Evolutionary conservation across 2,797 vertebrate species (phyloP).

Genomic region (Tamandua tetradactyla): DNA sequence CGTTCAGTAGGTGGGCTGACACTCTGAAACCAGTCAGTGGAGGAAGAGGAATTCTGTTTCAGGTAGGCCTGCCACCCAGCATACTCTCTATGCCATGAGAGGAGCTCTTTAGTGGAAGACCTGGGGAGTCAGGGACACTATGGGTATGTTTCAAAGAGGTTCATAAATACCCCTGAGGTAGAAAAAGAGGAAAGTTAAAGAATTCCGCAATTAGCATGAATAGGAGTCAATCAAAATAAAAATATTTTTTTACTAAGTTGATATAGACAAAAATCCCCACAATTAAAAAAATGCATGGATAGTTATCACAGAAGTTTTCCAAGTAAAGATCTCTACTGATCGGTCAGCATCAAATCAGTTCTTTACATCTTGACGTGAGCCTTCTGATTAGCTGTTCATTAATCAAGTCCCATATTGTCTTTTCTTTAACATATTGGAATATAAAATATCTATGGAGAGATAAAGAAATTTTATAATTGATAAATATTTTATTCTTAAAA

Average conservation of each 20-base stretch:
- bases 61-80: not conserved
- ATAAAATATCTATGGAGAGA: not conserved
- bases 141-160: not conserved
- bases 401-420: not conserved
- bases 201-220: not conserved
- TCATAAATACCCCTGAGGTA: not conserved
- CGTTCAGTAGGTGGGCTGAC: not conserved
- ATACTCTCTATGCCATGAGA: not conserved
- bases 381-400: not conserved
- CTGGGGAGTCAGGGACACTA: not conserved
- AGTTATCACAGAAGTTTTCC: not conserved
- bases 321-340: not conserved
- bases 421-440: not conserved
- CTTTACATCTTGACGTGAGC: not conserved
- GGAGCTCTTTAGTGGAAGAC: not conserved
- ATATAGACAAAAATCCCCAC: not conserved
- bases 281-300: not conserved
- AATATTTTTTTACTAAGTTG: not conserved
- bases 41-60: not conserved
- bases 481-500: constrained; percentile 6
- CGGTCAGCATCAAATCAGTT: not conserved
- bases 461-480: not conserved
- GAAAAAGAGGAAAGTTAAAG: constrained; percentile 10
- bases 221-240: not conserved
- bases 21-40: not conserved